Base-by-base conservation (phyloP, 1,140 invertebrate genomes). In the Calephelis virginiensis region DNA sequence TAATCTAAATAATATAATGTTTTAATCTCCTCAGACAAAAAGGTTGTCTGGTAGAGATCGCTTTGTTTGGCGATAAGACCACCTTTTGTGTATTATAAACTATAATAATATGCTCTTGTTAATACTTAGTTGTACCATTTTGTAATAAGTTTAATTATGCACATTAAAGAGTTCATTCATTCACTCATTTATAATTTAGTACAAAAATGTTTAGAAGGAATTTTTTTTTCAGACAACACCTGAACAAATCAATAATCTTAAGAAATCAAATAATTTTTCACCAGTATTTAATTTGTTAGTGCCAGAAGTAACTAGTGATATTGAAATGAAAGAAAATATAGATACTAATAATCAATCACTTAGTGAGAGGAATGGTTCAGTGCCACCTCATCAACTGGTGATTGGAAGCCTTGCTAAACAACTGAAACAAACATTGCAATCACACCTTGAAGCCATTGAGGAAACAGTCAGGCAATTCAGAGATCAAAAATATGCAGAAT, bases 401-500 rank as follows among this genome's bases (percentile, higher is more conserved):
- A 81, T 86, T 59, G 85, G 86, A 12, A 79, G 77, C n/a, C 77
- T 92, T 10, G 86, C 74, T 48, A 89, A 89, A 68, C 86, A 89
- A 65, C 75, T 92, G 37, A 85, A 81, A 53, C 80, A 86, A 68
- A 90, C 80, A 4, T 68, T 92, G 59, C 77, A 91, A 68, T 81
- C 83, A 45, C 78, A 89, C 65, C 72, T 90, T 12, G 89, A 91
- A 67, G 82, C 81, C 6, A 78, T 92, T 40, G 89, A 92, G 60
- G 91, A 92, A 66, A 78, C 83, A n/a, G 84, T 92, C 3, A 80
- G 87, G 61, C 84, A 91, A 53, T 92, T 89, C 71, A 81, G 83
- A 76, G 91, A 92, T 67, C 85, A 90, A 66, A 91, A 92, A 74
- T 91, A 89, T 83, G 85, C 84, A 46, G 90, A 92, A 45, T 91